Percentiles rank a stretch among this genome's conserved stretches.
These are phyloP conservation scores for Sebastolobus altivelis DNA, from an alignment of 2,797 vertebrate species.

Conservation along the genomic window DNA sequence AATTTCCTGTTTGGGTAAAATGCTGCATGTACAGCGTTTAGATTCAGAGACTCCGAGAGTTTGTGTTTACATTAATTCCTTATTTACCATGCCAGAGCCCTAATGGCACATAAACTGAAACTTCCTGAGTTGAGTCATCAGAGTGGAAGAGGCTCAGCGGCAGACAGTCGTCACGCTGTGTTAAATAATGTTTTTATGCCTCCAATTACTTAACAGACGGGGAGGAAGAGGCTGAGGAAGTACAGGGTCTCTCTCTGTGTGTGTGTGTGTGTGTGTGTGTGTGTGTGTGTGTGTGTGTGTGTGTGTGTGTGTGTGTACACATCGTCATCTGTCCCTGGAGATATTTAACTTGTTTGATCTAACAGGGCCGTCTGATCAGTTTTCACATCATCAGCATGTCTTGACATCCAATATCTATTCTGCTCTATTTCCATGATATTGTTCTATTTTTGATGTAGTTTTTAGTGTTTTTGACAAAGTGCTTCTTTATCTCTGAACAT, in stretches of 20 bases:
- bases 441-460: not conserved
- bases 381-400: constrained; percentile 18
- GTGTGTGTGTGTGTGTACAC: not conserved
- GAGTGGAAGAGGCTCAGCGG: constrained; percentile 49
- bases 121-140: constrained; percentile 48
- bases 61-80: constrained; percentile 29
- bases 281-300: constrained; percentile 3
- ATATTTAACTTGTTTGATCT: constrained; percentile 11
- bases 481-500: not conserved
- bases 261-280: not conserved
- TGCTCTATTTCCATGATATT: constrained; percentile 2
- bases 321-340: constrained; percentile 10
- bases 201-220: constrained; percentile 53
- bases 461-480: not conserved
- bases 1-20: not conserved
- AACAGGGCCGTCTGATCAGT: constrained; percentile 34
- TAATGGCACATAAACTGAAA: constrained; percentile 30
- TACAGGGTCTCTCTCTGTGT: not conserved
- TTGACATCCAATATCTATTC: not conserved
- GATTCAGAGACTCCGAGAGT: not conserved
- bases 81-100: constrained; percentile 19
- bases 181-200: constrained; percentile 62
- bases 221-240: constrained; percentile 29
- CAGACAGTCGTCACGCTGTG: constrained; percentile 44
- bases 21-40: too few species aligned